These are phyloP conservation scores for Ostrea edulis DNA, from an alignment of 1,140 invertebrate species.

Conservation along the genomic window DNA sequence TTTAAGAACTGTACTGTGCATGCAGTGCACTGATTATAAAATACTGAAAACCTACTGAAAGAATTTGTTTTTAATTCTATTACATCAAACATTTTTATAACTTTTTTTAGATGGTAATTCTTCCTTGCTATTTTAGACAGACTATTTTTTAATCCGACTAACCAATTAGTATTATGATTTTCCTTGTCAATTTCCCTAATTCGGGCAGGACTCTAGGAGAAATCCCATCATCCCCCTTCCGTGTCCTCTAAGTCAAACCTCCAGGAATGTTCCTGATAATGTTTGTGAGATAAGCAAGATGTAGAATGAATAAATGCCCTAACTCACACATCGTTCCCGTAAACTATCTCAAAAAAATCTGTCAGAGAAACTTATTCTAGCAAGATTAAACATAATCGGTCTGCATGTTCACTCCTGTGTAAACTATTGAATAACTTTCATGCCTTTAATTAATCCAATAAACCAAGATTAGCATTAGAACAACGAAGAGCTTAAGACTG, in stretches of 20 bases:
- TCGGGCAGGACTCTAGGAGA: neutral
- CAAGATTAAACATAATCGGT: neutral
- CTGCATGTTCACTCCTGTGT: neutral
- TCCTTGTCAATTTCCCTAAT: neutral
- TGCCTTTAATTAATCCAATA: neutral
- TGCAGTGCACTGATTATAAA: too few relatives aligned
- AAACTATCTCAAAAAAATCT: neutral
- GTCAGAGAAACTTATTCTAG: neutral
- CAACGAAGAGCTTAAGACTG: neutral
- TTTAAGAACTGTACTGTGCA: neutral
- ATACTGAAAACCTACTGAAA: neutral
- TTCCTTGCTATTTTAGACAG: neutral
- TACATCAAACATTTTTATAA: too few relatives aligned
- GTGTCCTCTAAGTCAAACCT: neutral
- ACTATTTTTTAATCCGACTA: neutral
- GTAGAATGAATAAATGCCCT: constrained; percentile 8
- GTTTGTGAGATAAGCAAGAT: neutral
- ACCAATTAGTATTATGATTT: neutral
- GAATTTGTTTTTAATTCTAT: neutral
- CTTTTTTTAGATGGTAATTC: too few relatives aligned
- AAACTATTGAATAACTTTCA: neutral
- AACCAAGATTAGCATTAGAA: neutral
- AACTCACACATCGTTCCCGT: neutral
- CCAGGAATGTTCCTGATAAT: constrained; percentile 20
- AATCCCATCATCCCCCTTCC: neutral